phyloP scores from a whole-genome alignment of 2,797 vertebrate species.

The Pipistrellus pipistrellus region DNA sequence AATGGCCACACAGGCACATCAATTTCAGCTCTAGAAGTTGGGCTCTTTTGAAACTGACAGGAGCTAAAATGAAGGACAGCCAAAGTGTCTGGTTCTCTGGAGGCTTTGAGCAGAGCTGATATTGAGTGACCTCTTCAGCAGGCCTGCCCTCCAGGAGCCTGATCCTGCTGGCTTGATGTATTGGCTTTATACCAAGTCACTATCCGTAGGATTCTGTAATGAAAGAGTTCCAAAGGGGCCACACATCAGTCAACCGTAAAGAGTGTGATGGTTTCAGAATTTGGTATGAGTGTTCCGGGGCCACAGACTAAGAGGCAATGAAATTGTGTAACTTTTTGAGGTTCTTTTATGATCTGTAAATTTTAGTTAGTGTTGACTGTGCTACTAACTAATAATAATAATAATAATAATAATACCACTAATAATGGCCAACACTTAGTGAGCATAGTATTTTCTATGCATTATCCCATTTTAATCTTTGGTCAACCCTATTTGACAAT shows the following conservation, averaged over 20 bases:
- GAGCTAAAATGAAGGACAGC: slow-evolving; percentile 66
- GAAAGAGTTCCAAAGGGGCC: neutral
- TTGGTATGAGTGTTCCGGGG: slow-evolving; percentile 7
- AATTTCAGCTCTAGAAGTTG: slow-evolving; percentile 63
- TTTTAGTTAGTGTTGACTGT: neutral
- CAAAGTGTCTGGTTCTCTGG: slow-evolving; percentile 27
- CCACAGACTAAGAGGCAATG: neutral
- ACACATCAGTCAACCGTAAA: slow-evolving; percentile 25
- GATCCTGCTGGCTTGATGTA: neutral
- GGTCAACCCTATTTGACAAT: neutral
- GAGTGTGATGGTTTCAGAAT: neutral
- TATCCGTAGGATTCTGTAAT: neutral
- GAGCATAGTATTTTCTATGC: neutral
- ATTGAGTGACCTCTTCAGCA: slow-evolving; percentile 44
- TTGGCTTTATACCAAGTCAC: neutral
- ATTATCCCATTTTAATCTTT: slow-evolving; percentile 30
- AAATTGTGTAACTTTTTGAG: slow-evolving; percentile 4
- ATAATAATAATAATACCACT: neutral
- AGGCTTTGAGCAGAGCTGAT: slow-evolving; percentile 32
- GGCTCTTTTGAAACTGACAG: slow-evolving; percentile 74
- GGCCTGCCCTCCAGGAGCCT: neutral
- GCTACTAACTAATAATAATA: slow-evolving; percentile 22
- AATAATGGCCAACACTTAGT: neutral
- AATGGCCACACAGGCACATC: slow-evolving; percentile 67
- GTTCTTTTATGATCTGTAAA: neutral